These are phyloP conservation scores for Siderastrea siderea DNA, from an alignment of 92 coral and sea anemone species.

Conservation along the genomic window DNA sequence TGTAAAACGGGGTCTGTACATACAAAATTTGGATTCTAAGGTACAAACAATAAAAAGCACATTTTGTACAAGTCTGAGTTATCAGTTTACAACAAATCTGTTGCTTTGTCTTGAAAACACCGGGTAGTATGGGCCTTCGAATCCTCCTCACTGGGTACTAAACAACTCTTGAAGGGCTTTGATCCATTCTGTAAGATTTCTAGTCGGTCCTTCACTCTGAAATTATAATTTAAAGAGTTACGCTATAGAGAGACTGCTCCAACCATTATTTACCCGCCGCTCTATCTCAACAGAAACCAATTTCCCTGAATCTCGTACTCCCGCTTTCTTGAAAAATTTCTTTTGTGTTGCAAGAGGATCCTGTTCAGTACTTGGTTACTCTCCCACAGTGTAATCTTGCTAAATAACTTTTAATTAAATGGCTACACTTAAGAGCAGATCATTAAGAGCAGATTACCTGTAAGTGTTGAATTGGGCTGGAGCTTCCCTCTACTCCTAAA, in stretches of 20 bases:
- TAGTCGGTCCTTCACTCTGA: slow-evolving; percentile 51
- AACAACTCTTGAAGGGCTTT: slow-evolving; percentile 74
- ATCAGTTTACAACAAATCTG: too few relatives aligned
- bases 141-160: slow-evolving; percentile 34
- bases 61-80: slow-evolving; percentile 24
- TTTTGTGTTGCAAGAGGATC: too few relatives aligned
- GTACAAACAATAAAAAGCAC: slow-evolving; percentile 48
- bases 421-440: too few relatives aligned
- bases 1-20: slow-evolving; percentile 72
- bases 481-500: slow-evolving; percentile 73
- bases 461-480: slow-evolving; percentile 39
- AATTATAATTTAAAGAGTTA: neutral
- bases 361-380: too few relatives aligned
- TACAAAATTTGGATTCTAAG: slow-evolving; percentile 39
- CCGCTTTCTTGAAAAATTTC: too few relatives aligned
- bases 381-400: too few relatives aligned
- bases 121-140: neutral
- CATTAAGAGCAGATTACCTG: slow-evolving; percentile 31
- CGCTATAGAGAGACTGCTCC: too few relatives aligned
- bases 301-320: too few relatives aligned
- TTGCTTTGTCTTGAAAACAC: too few relatives aligned
- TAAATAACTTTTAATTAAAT: too few relatives aligned
- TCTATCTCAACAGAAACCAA: too few relatives aligned
- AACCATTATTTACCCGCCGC: too few relatives aligned
- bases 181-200: slow-evolving; percentile 71